Evolutionary conservation across 2,888 invertebrate species (phyloP).

Genomic region (Augiades crinisus): DNA sequence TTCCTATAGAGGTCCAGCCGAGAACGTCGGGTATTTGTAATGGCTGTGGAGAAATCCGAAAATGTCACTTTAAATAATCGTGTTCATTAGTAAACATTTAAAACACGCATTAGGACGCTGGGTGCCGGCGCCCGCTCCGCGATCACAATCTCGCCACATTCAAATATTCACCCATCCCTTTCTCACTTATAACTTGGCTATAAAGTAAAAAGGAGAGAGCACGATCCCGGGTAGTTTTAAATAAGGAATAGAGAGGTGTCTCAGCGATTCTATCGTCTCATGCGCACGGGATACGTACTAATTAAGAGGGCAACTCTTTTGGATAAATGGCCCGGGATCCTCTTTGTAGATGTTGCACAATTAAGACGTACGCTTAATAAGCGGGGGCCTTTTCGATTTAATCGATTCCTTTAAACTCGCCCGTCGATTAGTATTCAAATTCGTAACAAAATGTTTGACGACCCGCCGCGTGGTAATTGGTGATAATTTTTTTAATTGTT

Average conservation of each 20-base stretch:
- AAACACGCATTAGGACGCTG: constrained; percentile 75
- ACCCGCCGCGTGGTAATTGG: constrained; percentile 65
- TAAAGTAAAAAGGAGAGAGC: constrained; percentile 40
- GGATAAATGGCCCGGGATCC: constrained; percentile 46
- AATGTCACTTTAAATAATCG: constrained; percentile 80
- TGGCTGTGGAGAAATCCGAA: constrained; percentile 61
- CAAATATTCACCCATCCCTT: constrained; percentile 50
- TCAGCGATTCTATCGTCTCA: constrained; percentile 64
- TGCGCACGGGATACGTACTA: constrained; percentile 66
- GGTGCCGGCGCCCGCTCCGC: constrained; percentile 71
- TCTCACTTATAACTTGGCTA: constrained; percentile 33
- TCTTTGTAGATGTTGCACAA: constrained; percentile 52
- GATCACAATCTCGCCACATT: constrained; percentile 58
- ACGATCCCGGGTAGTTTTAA: constrained; percentile 36
- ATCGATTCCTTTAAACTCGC: constrained; percentile 55
- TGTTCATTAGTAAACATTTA: constrained; percentile 80
- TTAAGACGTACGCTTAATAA: constrained; percentile 63
- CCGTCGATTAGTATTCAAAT: constrained; percentile 65
- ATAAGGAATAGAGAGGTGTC: constrained; percentile 69
- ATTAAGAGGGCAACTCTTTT: constrained; percentile 61
- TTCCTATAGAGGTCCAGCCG: constrained; percentile 40
- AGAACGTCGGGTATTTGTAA: constrained; percentile 46
- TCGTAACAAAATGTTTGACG: constrained; percentile 54
- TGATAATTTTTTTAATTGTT: constrained; percentile 68
- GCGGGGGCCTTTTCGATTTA: constrained; percentile 58